These are phyloP conservation scores for Blomia tropicalis DNA, from an alignment of 2,888 invertebrate genomes.

Conservation along the genomic window DNA sequence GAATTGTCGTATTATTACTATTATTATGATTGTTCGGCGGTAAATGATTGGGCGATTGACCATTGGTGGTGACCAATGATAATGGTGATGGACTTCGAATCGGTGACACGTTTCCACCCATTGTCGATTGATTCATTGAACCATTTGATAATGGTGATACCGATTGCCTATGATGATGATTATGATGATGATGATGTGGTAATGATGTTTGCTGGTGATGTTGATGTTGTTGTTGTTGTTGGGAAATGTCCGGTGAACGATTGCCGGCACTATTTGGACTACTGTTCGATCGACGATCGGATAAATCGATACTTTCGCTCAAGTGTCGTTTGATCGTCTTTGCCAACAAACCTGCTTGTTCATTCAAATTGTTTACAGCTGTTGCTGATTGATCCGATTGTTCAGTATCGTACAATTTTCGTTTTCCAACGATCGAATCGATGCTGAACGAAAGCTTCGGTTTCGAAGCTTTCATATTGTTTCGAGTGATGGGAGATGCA, in stretches of 20 bases:
- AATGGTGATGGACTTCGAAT: constrained; percentile 8
- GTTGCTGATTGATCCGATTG: neutral
- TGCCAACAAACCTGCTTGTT: neutral
- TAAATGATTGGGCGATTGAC: neutral
- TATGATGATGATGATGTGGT: neutral
- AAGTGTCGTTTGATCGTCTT: constrained; percentile 8
- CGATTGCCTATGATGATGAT: neutral
- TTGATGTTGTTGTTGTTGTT: neutral
- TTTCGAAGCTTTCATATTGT: constrained; percentile 16
- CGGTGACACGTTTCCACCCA: neutral
- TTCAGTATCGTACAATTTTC: neutral
- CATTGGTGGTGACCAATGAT: constrained; percentile 9
- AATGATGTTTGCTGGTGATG: neutral
- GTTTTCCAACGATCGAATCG: constrained; percentile 19
- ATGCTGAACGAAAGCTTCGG: constrained; percentile 22
- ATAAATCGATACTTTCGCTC: neutral
- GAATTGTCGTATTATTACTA: neutral
- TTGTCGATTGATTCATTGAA: neutral
- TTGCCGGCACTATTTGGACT: constrained; percentile 7
- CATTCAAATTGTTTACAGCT: no score
- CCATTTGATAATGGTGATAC: constrained; percentile 1
- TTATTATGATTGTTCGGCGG: neutral
- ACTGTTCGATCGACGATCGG: constrained; percentile 5
- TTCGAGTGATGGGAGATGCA: constrained; percentile 2
- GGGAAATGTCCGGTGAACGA: neutral